These are phyloP conservation scores for Hymenochirus boettgeri DNA, from an alignment of 2,113 vertebrate species.

Conservation along the genomic window DNA sequence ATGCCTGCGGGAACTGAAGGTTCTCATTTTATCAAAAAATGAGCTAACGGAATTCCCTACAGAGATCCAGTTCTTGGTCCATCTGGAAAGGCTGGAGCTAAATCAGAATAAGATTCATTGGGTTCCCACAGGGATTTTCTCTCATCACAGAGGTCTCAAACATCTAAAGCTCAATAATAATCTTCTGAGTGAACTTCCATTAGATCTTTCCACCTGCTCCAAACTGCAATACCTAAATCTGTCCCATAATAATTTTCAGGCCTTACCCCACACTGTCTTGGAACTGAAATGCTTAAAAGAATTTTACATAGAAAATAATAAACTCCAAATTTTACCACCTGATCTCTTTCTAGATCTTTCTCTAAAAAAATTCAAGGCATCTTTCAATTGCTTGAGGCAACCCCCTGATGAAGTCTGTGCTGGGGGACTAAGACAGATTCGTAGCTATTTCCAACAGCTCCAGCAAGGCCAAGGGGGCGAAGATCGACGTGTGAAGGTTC, in stretches of 20 bases:
- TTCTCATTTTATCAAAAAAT: conserved; percentile 58
- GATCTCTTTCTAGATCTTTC: conserved; percentile 49
- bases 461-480: conserved; percentile 31
- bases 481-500: conserved; percentile 60
- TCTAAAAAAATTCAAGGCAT: conserved; percentile 53
- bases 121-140: conserved; percentile 51
- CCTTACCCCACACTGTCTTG: conserved; percentile 50
- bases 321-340: conserved; percentile 51
- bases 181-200: conserved; percentile 52
- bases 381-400: conserved; percentile 54
- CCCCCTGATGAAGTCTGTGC: conserved; percentile 57
- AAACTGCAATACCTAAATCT: conserved; percentile 59
- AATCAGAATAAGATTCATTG: conserved; percentile 61
- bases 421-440: conserved; percentile 58
- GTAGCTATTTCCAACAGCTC: conserved; percentile 58
- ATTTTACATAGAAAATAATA: conserved; percentile 56
- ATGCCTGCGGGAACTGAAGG: conserved; percentile 51
- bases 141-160: conserved; percentile 49
- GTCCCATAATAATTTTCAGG: conserved; percentile 56
- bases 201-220: conserved; percentile 52
- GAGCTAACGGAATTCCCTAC: conserved; percentile 54
- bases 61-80: conserved; percentile 52
- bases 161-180: conserved; percentile 61
- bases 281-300: conserved; percentile 50
- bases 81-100: conserved; percentile 57